Percentiles rank a stretch among this genome's conserved stretches.
Evolutionary conservation across 2,888 invertebrate genomes (phyloP).

Genomic region (Patella depressa): DNA sequence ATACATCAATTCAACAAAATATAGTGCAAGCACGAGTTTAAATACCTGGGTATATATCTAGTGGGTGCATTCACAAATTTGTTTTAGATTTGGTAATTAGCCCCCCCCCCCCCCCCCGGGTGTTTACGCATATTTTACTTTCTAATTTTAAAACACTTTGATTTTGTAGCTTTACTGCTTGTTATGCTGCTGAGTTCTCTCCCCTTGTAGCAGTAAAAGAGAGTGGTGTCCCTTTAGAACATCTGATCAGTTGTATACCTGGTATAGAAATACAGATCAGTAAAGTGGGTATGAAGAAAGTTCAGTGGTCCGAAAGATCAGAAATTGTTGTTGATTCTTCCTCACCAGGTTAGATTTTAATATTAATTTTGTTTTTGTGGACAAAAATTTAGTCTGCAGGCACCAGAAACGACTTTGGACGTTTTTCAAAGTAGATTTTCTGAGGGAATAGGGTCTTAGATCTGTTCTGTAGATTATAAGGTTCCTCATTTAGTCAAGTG

Average conservation of each 20-base stretch:
- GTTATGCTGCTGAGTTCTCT: constrained; percentile 84
- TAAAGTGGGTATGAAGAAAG: constrained; percentile 75
- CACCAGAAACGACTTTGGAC: too few relatives aligned
- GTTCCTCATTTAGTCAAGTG: too few relatives aligned
- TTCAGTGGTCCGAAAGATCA: constrained; percentile 72
- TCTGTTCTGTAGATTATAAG: too few relatives aligned
- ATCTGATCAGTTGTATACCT: constrained; percentile 87
- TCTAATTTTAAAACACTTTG: neutral
- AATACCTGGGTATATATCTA: too few relatives aligned
- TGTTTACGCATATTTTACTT: neutral
- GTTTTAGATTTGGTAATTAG: neutral
- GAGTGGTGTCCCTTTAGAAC: constrained; percentile 87
- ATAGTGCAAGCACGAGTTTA: too few relatives aligned
- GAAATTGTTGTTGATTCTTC: too few relatives aligned
- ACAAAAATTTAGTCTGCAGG: too few relatives aligned
- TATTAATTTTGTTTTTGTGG: too few relatives aligned
- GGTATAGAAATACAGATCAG: constrained; percentile 77
- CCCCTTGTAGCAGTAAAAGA: constrained; percentile 72
- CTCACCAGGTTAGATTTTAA: too few relatives aligned
- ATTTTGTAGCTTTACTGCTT: constrained; percentile 80
- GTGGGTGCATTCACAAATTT: neutral
- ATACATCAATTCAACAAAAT: too few relatives aligned
- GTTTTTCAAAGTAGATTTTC: too few relatives aligned
- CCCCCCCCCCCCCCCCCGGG: neutral
- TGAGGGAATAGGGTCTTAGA: too few relatives aligned